These are phyloP conservation scores for Triplophysa yarkandensis DNA, from an alignment of 2,797 vertebrate species.

Conservation along the genomic window DNA sequence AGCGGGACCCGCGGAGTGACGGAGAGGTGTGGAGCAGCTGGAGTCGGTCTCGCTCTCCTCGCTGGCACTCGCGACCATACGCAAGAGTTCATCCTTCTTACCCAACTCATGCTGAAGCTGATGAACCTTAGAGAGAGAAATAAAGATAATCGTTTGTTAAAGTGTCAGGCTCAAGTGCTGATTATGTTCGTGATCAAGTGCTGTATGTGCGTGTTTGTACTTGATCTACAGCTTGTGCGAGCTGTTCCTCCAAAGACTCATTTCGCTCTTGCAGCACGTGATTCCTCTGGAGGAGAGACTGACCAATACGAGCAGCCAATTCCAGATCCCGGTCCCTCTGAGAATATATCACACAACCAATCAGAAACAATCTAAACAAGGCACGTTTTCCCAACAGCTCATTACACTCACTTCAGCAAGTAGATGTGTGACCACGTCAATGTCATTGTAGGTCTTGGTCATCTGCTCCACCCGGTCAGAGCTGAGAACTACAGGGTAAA, in stretches of 20 bases:
- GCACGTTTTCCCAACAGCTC: not conserved
- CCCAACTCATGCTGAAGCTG: slow-evolving; percentile 93
- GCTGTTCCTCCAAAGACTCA: slow-evolving; percentile 90
- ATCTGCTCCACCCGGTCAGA: slow-evolving; percentile 85
- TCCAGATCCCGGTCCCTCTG: slow-evolving; percentile 95
- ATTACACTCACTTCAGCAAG: slow-evolving; percentile 84
- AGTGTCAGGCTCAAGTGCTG: too few relatives aligned
- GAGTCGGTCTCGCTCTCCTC: slow-evolving; percentile 96
- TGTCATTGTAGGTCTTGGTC: slow-evolving; percentile 88
- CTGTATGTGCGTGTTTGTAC: slow-evolving; percentile 65
- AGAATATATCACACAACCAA: slow-evolving; percentile 34
- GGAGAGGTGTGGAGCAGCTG: slow-evolving; percentile 85
- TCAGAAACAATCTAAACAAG: not conserved
- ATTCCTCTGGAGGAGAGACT: slow-evolving; percentile 94
- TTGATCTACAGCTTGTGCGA: slow-evolving; percentile 90
- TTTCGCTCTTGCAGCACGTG: slow-evolving; percentile 89
- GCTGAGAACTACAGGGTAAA: slow-evolving; percentile 80
- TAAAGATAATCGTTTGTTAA: too few relatives aligned
- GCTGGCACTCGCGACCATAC: slow-evolving; percentile 89
- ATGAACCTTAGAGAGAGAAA: slow-evolving; percentile 79
- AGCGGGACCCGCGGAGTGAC: slow-evolving; percentile 70
- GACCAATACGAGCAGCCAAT: slow-evolving; percentile 93
- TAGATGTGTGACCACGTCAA: slow-evolving; percentile 90
- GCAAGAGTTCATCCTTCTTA: slow-evolving; percentile 94
- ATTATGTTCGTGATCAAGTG: too few relatives aligned